Evolutionary conservation across 2,888 invertebrate genomes (phyloP), one percentile per base, ranked within the genome.

Genomic region (Argyra leucocephala): DNA sequence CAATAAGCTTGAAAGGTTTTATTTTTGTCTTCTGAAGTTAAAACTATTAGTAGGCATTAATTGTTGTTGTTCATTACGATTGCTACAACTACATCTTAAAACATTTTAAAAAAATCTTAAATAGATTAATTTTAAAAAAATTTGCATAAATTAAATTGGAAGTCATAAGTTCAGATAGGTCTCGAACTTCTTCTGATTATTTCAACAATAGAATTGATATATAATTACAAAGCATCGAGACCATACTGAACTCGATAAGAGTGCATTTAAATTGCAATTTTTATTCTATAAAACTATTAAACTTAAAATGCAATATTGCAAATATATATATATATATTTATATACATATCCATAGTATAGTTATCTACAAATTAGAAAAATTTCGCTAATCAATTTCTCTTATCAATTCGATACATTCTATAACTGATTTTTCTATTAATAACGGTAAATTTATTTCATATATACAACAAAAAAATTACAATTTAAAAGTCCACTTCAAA

Each of bases 191-290:
- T 71, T 71, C 67, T 69, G 71, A 69, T 64, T 24, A n/a, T 26
- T 31, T 24, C 31, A 61, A 26, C 10, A 61, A n/a, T 48, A n/a
- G 1, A 61, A 6, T 18, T 71, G 73, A 78, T 78, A 78, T 48
- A 48, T 48, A 48, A 48, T 18, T 48, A 48, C 48, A 48, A 48
- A 79, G 78, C 74, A 77, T 73, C 79, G 78, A 79, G 78, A 78
- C 78, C 78, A 78, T 79, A 79, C 76, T 77, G 79, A 78, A 77
- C 78, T 73, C 78, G 78, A 78, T 78, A 78, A 76, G 74, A 31
- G 31, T 61, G 61, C 61, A 61, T 15, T 61, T n/a, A 15, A n/a
- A 21, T 18, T 59, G 23, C 22, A 23, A 23, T 59, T 59, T 59
- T 59, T 24, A 57, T 22, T 57, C 4, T 1, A n/a, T n/a, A 57